Base-by-base conservation (phyloP, 2,113 vertebrate species). In the Percina caprodes region DNA sequence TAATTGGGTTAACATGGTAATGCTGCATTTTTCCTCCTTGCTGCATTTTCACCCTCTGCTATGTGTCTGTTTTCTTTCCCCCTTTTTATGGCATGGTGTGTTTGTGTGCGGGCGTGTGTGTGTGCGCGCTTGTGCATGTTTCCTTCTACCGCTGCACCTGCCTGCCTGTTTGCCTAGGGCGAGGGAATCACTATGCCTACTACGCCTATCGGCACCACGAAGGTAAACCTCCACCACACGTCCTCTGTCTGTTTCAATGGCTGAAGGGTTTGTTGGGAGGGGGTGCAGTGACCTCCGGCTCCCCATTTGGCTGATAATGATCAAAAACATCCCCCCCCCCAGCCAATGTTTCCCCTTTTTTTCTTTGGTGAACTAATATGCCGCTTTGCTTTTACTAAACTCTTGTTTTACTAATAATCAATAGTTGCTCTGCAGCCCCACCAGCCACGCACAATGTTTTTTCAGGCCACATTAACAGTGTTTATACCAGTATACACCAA, bases 151-250 rank as follows among this genome's bases (percentile, higher is more conserved):
- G 82, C 62, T 26, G 74, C 77, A 74, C 96, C 96, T 94, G 95
- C 96, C 95, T 96, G 96, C 96, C 95, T 97, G 96, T 92, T 93
- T 95, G 92, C 90, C 95, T 96, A 99, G 98, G 97, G 95, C 96
- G 97, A 96, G 97, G 98, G 96, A 97, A 95, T 95, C 98, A 98
- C 96, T 97, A 96, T 97, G 97, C 97, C 97, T 97, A 96, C 98
- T 97, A 96, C 97, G 93, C 92, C 95, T 98, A 96, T 95, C 97
- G 96, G 92, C 79, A 96, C 93, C 95, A 95, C 0, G 96, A 98
- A 99, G 98, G 98, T 99, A 91, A 61, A 94, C 74, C 54, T 89
- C 93, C 68, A 80, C 76, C 72, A 75, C 86, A 74, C 80, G 70
- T 79, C 75, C 68, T 84, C 49, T 80, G 62, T 84, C 54, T 84